Conservation (phyloP, 2,797 vertebrate species). For the Propithecus perrieri region DNA sequence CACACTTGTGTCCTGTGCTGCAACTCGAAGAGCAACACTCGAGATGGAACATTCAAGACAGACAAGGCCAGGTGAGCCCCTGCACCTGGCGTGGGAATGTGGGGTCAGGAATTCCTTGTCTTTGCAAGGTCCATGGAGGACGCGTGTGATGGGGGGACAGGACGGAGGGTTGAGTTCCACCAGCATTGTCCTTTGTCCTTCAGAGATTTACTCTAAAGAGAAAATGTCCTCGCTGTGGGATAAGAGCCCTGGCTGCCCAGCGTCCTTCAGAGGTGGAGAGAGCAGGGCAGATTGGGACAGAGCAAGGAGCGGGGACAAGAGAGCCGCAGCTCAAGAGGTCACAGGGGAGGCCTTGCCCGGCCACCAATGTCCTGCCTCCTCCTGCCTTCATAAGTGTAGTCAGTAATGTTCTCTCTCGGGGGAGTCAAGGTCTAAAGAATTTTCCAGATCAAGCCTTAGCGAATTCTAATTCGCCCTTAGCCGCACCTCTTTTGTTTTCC, state of each 20-base stretch:
- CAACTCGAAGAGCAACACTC: background rate
- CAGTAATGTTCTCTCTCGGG: background rate
- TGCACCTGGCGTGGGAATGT: background rate
- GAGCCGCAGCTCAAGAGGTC: background rate
- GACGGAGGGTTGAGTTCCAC: background rate
- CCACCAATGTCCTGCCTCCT: background rate
- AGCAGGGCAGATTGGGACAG: background rate
- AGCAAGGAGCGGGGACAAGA: accelerated
- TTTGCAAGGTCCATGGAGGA: background rate
- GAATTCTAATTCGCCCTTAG: background rate
- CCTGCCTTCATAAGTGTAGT: background rate
- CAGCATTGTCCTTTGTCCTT: background rate
- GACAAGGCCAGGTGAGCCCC: background rate
- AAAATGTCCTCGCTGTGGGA: background rate
- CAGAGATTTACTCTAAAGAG: background rate
- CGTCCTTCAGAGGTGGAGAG: background rate
- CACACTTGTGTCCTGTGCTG: background rate
- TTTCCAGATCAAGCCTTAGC: background rate
- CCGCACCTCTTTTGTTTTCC: background rate
- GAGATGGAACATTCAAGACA: background rate
- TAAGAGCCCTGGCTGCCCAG: background rate
- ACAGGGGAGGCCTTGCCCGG: background rate
- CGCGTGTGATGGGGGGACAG: too few relatives aligned
- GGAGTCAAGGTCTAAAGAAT: background rate
- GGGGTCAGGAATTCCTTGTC: background rate